Evolutionary conservation across 1,140 invertebrate species (phyloP).

Genomic region (Melanaphis sacchari): DNA sequence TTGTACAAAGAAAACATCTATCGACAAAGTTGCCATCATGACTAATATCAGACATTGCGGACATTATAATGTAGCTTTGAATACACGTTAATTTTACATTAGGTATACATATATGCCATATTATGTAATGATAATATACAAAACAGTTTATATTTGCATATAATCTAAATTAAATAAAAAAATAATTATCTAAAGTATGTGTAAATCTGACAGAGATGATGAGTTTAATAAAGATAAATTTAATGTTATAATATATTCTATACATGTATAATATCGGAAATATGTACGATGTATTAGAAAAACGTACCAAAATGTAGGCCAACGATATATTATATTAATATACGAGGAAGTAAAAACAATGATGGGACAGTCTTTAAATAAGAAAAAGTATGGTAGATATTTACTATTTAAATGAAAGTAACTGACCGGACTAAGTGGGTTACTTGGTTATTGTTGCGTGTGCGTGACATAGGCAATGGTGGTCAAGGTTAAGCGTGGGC

Average conservation of each 20-base stretch:
- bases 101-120: not conserved
- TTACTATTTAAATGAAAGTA: slow-evolving; percentile 55
- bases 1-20: slow-evolving; percentile 9
- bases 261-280: not conserved
- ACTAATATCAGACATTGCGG: not conserved
- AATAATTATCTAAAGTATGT: not conserved
- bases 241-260: not conserved
- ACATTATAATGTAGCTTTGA: not conserved
- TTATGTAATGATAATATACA: not conserved
- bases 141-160: not conserved
- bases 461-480: slow-evolving; percentile 18
- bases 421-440: slow-evolving; percentile 50
- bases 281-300: not conserved
- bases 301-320: not conserved
- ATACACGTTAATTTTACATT: not conserved
- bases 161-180: not conserved
- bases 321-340: not conserved
- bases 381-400: slow-evolving; percentile 2
- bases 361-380: not conserved
- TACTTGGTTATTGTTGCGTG: slow-evolving; percentile 55
- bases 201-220: not conserved
- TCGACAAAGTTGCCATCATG: not conserved
- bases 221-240: too few relatives aligned
- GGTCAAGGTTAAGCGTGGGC: slow-evolving; percentile 55
- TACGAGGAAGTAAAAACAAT: slow-evolving; percentile 40